Conservation (phyloP, 1,140 invertebrate genomes). For the Metaphire vulgaris region DNA sequence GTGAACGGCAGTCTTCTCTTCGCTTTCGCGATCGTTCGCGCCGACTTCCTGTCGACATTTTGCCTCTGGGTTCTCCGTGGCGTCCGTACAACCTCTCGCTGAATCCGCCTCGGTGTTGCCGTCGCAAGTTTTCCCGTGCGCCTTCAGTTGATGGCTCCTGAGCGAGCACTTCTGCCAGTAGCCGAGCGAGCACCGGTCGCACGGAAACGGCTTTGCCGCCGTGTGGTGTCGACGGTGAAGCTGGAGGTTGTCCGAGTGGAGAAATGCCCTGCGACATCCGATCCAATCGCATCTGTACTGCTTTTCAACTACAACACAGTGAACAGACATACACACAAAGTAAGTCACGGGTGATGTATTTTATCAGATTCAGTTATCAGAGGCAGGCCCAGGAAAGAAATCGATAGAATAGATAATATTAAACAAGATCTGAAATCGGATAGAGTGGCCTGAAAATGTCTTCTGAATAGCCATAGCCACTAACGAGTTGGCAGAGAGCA, state of each 20-base stretch:
- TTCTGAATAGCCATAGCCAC: no score
- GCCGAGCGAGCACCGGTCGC: conserved; percentile 56
- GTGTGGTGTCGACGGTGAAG: conserved; percentile 74
- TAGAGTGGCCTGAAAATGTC: no score
- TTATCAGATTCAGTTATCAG: no score
- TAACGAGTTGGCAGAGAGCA: no score
- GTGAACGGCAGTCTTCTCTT: neutral
- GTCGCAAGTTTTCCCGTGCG: neutral
- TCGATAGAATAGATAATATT: no score
- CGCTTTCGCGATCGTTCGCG: neutral
- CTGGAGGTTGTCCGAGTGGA: conserved; percentile 57
- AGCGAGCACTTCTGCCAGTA: conserved; percentile 44
- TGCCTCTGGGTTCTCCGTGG: no score
- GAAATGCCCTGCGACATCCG: conserved; percentile 44
- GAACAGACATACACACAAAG: no score
- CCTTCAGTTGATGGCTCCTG: conserved; percentile 35
- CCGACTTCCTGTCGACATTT: neutral
- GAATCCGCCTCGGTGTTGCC: neutral
- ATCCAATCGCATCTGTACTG: conserved; percentile 42
- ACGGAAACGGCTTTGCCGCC: conserved; percentile 73
- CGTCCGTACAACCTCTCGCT: no score
- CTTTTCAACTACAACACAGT: conserved; percentile 40
- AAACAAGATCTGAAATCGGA: no score
- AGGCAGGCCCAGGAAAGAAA: no score
- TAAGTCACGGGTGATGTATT: no score